Percentiles rank a stretch among this genome's conserved stretches.
These are phyloP conservation scores for Luperina nickerlii DNA, from an alignment of 2,888 invertebrate species.

Conservation along the genomic window DNA sequence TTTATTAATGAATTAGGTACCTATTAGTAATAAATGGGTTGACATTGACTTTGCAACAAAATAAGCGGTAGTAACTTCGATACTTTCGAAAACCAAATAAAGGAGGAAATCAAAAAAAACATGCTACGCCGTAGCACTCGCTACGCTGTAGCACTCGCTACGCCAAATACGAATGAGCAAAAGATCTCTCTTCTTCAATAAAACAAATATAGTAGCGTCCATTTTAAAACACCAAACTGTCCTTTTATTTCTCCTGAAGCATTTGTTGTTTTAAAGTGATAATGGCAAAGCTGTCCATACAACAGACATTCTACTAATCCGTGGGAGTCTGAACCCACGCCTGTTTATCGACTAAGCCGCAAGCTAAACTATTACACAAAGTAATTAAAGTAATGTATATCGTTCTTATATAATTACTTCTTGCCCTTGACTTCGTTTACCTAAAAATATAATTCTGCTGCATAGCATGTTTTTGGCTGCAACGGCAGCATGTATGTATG, in stretches of 20 bases:
- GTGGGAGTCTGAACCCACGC: neutral
- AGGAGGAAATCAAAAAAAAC: neutral
- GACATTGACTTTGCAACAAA: neutral
- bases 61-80: too few relatives aligned
- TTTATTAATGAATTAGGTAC: too few relatives aligned
- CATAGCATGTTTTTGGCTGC: neutral
- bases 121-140: too few relatives aligned
- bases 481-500: neutral
- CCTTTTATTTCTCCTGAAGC: neutral
- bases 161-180: neutral
- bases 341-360: neutral
- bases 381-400: neutral
- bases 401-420: neutral
- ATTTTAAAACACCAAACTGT: neutral
- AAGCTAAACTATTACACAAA: neutral
- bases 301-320: neutral
- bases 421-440: neutral
- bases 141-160: constrained; percentile 30
- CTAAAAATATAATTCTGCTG: neutral
- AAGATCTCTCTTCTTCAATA: neutral
- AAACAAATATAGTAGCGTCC: neutral
- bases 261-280: neutral
- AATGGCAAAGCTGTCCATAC: neutral
- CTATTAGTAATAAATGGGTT: too few relatives aligned
- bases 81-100: too few relatives aligned